These are phyloP conservation scores for Actias luna DNA, from an alignment of 2,888 invertebrate species.

Conservation along the genomic window DNA sequence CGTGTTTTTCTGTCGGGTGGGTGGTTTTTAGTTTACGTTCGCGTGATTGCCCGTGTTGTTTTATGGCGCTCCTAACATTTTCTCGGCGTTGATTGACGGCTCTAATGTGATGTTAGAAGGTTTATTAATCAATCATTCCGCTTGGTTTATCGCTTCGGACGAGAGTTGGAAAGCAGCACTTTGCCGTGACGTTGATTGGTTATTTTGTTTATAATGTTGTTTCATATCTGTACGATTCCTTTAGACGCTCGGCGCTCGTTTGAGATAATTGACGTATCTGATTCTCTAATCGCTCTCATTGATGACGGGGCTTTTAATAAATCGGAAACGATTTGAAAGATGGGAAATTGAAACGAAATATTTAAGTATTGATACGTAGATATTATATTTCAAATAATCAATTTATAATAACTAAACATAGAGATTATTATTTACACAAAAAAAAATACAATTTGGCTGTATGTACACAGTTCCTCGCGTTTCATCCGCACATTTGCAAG, in stretches of 20 bases:
- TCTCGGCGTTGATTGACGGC: conserved; percentile 65
- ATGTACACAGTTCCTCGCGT: conserved; percentile 69
- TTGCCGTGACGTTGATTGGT: conserved; percentile 53
- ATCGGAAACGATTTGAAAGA: background rate
- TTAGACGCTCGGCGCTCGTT: conserved; percentile 20
- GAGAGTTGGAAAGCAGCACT: conserved; percentile 51
- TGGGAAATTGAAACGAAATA: conserved; percentile 20
- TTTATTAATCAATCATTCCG: conserved; percentile 70
- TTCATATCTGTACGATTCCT: conserved; percentile 37
- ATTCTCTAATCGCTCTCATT: background rate
- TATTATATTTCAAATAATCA: conserved; percentile 78
- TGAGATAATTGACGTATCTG: conserved; percentile 23
- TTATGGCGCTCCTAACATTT: conserved; percentile 52
- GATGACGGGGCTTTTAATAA: background rate
- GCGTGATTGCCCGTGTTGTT: conserved; percentile 62
- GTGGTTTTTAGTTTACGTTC: conserved; percentile 46
- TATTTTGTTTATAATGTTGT: conserved; percentile 47
- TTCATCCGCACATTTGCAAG: conserved; percentile 19
- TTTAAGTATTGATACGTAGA: conserved; percentile 63
- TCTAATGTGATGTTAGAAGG: conserved; percentile 66
- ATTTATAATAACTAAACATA: conserved; percentile 73
- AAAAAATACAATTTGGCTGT: conserved; percentile 76
- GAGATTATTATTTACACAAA: conserved; percentile 74
- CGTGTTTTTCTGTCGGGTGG: conserved; percentile 59
- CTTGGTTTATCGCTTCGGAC: conserved; percentile 58